These are phyloP conservation scores for Ailuropoda melanoleuca DNA, from an alignment of 2,113 vertebrate species.

Conservation along the genomic window DNA sequence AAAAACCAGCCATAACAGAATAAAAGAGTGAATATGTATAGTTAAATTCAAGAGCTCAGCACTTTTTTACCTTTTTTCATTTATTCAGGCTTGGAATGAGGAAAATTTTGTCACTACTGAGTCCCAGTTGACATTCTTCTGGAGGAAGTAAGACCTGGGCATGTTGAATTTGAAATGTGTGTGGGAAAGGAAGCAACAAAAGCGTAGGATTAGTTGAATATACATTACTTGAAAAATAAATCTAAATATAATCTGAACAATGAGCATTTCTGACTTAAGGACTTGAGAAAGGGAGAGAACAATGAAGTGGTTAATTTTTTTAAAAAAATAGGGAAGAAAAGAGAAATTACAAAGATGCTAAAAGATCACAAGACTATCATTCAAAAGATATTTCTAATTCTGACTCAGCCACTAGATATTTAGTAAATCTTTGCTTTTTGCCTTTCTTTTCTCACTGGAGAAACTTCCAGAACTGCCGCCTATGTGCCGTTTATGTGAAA, in stretches of 20 bases:
- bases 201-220: not conserved
- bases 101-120: not conserved
- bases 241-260: not conserved
- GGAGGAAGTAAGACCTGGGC: not conserved
- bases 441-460: not conserved
- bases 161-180: not conserved
- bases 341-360: not conserved
- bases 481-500: not conserved
- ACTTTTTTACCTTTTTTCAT: not conserved
- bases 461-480: not conserved
- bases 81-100: not conserved
- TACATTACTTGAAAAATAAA: not conserved
- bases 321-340: not conserved
- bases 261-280: not conserved
- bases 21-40: not conserved
- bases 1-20: not conserved
- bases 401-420: not conserved
- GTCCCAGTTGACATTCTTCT: not conserved
- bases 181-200: not conserved
- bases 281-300: not conserved
- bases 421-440: not conserved
- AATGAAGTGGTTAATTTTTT: too few species aligned
- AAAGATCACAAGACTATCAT: not conserved
- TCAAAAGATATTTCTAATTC: not conserved
- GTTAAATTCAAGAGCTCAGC: not conserved